A percentile compares a stretch with the other conserved stretches of the same genome.
These are phyloP conservation scores for Galerucella calmariensis DNA, from an alignment of 2,888 invertebrate species.

Conservation along the genomic window DNA sequence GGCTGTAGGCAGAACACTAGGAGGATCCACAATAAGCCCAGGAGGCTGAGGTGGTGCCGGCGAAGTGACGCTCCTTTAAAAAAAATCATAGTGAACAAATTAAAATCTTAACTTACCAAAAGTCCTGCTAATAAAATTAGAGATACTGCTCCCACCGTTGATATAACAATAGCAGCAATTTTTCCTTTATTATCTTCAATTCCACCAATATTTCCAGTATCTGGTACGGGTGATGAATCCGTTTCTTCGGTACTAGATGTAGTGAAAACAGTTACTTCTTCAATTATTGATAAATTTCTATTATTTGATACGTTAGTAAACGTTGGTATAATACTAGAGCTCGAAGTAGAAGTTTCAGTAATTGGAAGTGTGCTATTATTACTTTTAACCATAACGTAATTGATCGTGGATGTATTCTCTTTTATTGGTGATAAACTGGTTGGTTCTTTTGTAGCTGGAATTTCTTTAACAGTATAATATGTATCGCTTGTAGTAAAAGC, in stretches of 20 bases:
- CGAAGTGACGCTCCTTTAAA: no score
- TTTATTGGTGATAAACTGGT: slow-evolving; percentile 29
- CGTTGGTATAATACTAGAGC: slow-evolving; percentile 41
- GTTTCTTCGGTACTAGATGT: slow-evolving; percentile 54
- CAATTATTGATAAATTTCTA: slow-evolving; percentile 18
- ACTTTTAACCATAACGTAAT: slow-evolving; percentile 50
- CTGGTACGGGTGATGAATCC: slow-evolving; percentile 60
- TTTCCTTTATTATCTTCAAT: slow-evolving; percentile 69
- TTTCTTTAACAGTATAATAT: slow-evolving; percentile 9
- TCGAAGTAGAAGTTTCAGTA: slow-evolving; percentile 55
- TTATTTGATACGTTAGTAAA: background rate
- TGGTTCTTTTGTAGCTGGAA: slow-evolving; percentile 21
- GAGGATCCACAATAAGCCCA: no score
- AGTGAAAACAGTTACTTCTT: slow-evolving; percentile 48
- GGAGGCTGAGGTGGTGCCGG: no score
- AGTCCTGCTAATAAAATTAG: slow-evolving; percentile 81
- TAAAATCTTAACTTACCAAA: slow-evolving; percentile 69
- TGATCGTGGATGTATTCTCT: slow-evolving; percentile 34
- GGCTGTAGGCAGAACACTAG: no score
- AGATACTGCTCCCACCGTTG: slow-evolving; percentile 82
- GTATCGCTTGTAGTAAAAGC: slow-evolving; percentile 20
- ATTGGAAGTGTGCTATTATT: slow-evolving; percentile 57
- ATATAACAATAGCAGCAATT: slow-evolving; percentile 84
- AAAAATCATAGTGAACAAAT: background rate
- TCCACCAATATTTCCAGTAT: slow-evolving; percentile 58